Evolutionary conservation across 2,113 vertebrate genomes (phyloP).

Genomic region (Chloropsis hardwickii): DNA sequence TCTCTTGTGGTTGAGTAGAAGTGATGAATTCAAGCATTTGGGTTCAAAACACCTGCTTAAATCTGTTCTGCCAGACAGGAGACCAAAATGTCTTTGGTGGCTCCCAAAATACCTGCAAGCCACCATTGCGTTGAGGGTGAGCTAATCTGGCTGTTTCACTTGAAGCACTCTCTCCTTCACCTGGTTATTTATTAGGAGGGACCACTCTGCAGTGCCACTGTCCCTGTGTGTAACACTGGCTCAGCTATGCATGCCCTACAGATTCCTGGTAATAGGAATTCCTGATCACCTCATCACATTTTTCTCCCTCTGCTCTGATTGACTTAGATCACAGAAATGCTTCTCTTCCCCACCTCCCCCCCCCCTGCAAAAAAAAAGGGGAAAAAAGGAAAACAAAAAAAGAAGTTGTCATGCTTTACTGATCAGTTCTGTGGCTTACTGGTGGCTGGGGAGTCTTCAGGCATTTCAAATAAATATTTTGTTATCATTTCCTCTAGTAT

Average conservation of each 20-base stretch:
- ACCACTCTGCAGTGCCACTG: not conserved
- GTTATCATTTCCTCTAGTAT: not conserved
- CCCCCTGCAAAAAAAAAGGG: accelerated
- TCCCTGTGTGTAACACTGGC: too few species aligned
- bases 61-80: not conserved
- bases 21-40: not conserved
- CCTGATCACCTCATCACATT: not conserved
- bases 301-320: not conserved
- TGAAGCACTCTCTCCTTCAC: not conserved
- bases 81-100: not conserved
- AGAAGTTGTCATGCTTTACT: not conserved
- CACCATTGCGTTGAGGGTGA: not conserved
- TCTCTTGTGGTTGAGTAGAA: not conserved
- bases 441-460: not conserved
- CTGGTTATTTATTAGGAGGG: not conserved
- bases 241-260: not conserved
- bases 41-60: not conserved
- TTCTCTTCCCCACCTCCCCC: too few species aligned
- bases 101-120: not conserved
- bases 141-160: not conserved
- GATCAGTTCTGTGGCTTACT: not conserved
- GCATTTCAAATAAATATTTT: not conserved
- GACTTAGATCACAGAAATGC: not conserved
- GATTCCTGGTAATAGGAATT: not conserved
- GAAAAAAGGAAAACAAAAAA: accelerated